Percentiles rank a stretch among this genome's conserved stretches.
Evolutionary conservation across 2,797 vertebrate species (phyloP).

Genomic region (Leptatherina wallacei): DNA sequence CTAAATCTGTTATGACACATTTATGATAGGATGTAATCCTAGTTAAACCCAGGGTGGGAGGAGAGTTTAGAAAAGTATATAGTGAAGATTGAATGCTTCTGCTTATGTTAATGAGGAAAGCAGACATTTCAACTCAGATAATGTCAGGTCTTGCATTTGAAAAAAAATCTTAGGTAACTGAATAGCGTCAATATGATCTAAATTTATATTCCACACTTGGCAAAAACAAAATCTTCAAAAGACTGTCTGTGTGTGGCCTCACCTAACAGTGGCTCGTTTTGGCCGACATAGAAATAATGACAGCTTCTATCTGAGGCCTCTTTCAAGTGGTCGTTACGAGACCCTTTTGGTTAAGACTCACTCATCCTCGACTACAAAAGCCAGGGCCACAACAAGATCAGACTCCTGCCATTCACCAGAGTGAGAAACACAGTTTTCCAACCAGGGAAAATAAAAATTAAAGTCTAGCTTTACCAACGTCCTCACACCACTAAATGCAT

Average conservation of each 20-base stretch:
- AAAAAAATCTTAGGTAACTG: constrained; percentile 18
- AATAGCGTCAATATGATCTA: neutral
- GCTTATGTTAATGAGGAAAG: constrained; percentile 29
- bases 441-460: constrained; percentile 76
- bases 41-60: constrained; percentile 35
- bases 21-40: constrained; percentile 62
- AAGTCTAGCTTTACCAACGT: constrained; percentile 78
- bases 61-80: constrained; percentile 26
- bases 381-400: constrained; percentile 53
- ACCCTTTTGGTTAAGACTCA: constrained; percentile 63
- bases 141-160: constrained; percentile 19
- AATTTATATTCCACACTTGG: constrained; percentile 30
- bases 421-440: constrained; percentile 66
- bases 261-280: constrained; percentile 54
- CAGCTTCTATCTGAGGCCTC: constrained; percentile 70
- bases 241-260: constrained; percentile 65
- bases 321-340: constrained; percentile 67
- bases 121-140: constrained; percentile 14
- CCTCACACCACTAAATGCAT: constrained; percentile 81
- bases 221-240: constrained; percentile 29
- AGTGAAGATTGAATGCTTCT: constrained; percentile 25
- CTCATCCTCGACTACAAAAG: constrained; percentile 68
- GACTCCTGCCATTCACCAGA: constrained; percentile 63
- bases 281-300: constrained; percentile 68
- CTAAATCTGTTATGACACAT: constrained; percentile 65